Evolutionary conservation across 37 sponge, comb jelly and placozoan genomes (phyloP), one percentile per base, ranked within the genome.

Genomic region (Chondrosia reniformis): DNA sequence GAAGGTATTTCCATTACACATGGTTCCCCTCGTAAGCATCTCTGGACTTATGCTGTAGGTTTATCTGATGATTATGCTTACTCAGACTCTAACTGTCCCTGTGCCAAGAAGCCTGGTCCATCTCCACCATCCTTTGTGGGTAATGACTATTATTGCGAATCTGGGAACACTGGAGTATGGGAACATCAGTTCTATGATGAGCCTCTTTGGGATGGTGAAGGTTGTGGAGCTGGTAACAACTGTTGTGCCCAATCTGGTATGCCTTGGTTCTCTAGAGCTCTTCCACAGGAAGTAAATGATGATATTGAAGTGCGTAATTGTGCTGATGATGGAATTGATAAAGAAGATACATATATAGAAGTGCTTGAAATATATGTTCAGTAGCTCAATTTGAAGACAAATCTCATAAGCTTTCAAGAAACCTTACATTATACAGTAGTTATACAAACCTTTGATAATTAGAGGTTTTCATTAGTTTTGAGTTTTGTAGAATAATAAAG

Each of bases 11-110:
- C 74, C 34, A 52, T 82, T 34, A 82, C 83, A 24, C 45, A 75
- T 33, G 83, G 83, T 7, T 24, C 25, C 10, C 78, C 78, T 4
- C 34, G 84, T 10, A 77, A 84, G 33, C 84, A 84, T 34, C 54
- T 84, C 8, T 84, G 84, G 84, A 77, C 84, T 2, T 77, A 61
- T 64, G 84, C 55, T 54, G 72, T 33, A 24, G 78, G 67, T 27
- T 24, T 40, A 38, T 37, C 5, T 67, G 34, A 66, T 22, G 31
- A 61, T 33, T 12, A 59, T 25, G 22, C 2, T 21, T 69, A 39
- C 72, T 1, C 17, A 9, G 34, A 25, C n/a, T 1, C 39, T 69
- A 38, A 36, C 13, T 69, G 72, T 40, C 72, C 72, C 42, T 69
- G 72, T 6, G 43, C 40, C 40, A 69, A 39, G 42, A 10, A 38